phyloP scores from a whole-genome alignment of 2,888 invertebrate species.

The Dichetophora obliterata region DNA sequence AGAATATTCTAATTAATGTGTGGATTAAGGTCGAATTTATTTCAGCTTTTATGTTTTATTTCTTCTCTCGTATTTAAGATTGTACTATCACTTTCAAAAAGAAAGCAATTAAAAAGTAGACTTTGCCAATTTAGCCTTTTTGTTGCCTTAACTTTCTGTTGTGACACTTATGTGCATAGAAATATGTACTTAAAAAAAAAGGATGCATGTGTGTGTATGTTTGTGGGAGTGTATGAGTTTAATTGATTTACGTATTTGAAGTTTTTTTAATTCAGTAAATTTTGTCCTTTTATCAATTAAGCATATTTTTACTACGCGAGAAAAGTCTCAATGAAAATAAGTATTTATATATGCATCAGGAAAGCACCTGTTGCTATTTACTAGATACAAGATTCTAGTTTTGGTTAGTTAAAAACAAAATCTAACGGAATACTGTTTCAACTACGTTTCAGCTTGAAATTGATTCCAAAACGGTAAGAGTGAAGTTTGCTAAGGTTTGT shows the following conservation, averaged over 20 bases:
- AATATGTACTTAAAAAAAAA: slow-evolving; percentile 16
- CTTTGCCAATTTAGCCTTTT: too few relatives aligned
- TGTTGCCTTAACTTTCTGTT: not conserved
- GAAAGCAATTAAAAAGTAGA: too few relatives aligned
- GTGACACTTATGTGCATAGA: not conserved
- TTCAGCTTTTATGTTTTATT: too few relatives aligned
- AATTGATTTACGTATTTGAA: slow-evolving; percentile 44
- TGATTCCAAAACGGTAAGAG: not conserved
- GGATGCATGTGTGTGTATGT: slow-evolving; percentile 17
- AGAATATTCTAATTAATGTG: too few relatives aligned
- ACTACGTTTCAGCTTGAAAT: not conserved
- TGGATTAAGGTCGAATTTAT: too few relatives aligned
- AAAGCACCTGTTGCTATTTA: not conserved
- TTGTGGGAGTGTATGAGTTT: slow-evolving; percentile 21
- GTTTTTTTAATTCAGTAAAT: slow-evolving; percentile 29
- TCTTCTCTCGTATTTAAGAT: too few relatives aligned
- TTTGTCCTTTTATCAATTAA: not conserved
- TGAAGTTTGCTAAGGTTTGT: not conserved
- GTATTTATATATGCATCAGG: not conserved
- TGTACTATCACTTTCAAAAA: too few relatives aligned
- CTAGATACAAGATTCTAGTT: not conserved
- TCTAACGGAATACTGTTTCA: not conserved
- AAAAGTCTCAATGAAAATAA: not conserved
- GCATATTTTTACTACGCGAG: not conserved
- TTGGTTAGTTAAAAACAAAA: not conserved